Evolutionary conservation across 2,797 vertebrate genomes (phyloP).

Genomic region (Macrochelys suwanniensis): DNA sequence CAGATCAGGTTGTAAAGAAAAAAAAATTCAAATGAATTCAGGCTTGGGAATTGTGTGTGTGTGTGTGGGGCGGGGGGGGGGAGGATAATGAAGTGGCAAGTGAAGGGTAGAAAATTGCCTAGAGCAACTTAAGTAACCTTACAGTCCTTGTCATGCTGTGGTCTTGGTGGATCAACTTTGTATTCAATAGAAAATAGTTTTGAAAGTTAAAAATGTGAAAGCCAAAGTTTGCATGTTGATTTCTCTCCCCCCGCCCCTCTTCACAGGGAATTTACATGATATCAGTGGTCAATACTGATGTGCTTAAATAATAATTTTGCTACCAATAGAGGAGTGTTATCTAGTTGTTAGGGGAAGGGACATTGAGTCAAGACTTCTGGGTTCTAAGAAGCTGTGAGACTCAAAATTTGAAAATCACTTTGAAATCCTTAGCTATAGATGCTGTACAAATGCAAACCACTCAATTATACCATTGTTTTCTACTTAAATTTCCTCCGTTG

Average conservation of each 20-base stretch:
- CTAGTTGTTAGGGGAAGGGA: not conserved
- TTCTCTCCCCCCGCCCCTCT: not conserved
- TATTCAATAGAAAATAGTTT: not conserved
- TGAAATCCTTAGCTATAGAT: not conserved
- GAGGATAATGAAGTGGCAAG: not conserved
- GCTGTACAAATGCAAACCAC: not conserved
- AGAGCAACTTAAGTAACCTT: not conserved
- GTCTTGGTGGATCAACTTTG: not conserved
- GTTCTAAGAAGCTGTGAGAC: not conserved
- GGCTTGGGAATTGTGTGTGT: not conserved
- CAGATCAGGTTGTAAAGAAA: not conserved
- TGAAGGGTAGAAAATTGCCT: not conserved
- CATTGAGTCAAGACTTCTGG: not conserved
- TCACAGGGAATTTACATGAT: not conserved
- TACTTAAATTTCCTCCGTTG: not conserved
- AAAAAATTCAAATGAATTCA: not conserved
- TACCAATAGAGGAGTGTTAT: not conserved
- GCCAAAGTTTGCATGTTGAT: not conserved
- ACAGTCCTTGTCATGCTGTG: not conserved
- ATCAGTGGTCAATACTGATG: not conserved
- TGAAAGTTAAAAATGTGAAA: not conserved
- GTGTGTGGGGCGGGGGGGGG: fast-evolving
- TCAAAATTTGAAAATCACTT: not conserved
- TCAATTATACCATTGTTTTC: not conserved
- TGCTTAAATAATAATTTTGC: not conserved